Percentiles rank a stretch among this genome's conserved stretches.
phyloP scores from a whole-genome alignment of 2,113 vertebrate genomes.

The Tyto alba region DNA sequence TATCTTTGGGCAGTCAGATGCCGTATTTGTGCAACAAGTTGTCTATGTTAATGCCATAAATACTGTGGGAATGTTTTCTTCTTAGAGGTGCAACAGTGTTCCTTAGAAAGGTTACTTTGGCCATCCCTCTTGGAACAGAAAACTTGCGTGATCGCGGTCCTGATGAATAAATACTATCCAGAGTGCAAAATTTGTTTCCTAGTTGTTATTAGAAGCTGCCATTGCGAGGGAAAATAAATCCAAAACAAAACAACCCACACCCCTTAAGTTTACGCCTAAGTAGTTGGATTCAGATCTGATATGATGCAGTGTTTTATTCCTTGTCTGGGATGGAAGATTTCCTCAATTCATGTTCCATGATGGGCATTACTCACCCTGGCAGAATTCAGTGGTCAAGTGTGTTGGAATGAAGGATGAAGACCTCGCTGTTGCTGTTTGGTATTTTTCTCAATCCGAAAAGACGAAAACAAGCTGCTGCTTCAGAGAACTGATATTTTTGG shows the following conservation, averaged over 20 bases:
- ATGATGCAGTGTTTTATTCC: background rate
- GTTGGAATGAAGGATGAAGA: background rate
- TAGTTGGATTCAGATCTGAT: background rate
- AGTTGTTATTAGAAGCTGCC: background rate
- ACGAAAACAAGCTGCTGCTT: background rate
- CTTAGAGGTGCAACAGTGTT: background rate
- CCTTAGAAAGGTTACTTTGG: background rate
- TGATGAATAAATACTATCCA: background rate
- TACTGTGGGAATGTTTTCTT: background rate
- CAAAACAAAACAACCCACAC: no score
- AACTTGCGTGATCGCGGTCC: background rate
- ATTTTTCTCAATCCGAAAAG: background rate
- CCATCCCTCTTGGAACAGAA: background rate
- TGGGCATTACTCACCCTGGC: background rate
- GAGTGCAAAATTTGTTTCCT: background rate
- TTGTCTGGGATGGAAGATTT: background rate
- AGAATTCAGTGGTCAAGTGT: background rate
- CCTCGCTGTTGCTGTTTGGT: fast-evolving
- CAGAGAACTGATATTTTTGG: background rate
- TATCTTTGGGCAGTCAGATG: background rate
- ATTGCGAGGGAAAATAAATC: background rate
- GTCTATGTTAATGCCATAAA: background rate
- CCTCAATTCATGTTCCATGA: background rate
- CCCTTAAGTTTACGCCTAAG: background rate
- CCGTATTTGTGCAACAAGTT: background rate